Percentiles rank a stretch among this genome's conserved stretches.
These are phyloP conservation scores for Pangasius macronema DNA, from an alignment of 2,797 vertebrate species.

Conservation along the genomic window DNA sequence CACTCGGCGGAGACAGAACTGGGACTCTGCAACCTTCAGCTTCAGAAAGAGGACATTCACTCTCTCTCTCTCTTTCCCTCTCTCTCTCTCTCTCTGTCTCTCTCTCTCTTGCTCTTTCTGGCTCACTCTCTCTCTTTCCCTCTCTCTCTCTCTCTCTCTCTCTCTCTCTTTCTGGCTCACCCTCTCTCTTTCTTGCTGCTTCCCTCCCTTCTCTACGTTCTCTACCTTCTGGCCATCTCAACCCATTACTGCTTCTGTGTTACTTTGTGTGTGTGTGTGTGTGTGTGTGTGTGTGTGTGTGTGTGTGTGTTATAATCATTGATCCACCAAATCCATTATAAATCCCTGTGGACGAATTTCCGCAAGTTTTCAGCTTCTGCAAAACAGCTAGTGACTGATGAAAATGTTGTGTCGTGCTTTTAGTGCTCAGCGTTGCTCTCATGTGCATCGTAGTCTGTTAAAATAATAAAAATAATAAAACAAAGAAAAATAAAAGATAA, in stretches of 20 bases:
- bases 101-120: neutral
- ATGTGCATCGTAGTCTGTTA: neutral
- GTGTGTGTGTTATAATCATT: conserved; percentile 44
- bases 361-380: conserved; percentile 43
- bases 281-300: conserved; percentile 50
- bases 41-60: conserved; percentile 41
- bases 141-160: neutral
- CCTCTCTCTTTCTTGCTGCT: neutral
- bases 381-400: conserved; percentile 26
- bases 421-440: neutral
- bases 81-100: conserved; percentile 21
- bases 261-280: conserved; percentile 49
- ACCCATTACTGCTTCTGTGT: conserved; percentile 49
- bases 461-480: neutral
- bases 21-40: conserved; percentile 51
- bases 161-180: too few species aligned
- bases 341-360: conserved; percentile 48
- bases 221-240: conserved; percentile 34
- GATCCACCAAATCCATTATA: conserved; percentile 52
- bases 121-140: neutral
- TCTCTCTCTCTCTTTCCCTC: conserved; percentile 14
- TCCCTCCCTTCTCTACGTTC: neutral
- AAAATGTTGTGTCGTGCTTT: neutral
- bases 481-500: neutral
- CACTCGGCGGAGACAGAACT: conserved; percentile 44